Conservation (phyloP, 2,797 vertebrate species). For the Falco rusticolus region DNA sequence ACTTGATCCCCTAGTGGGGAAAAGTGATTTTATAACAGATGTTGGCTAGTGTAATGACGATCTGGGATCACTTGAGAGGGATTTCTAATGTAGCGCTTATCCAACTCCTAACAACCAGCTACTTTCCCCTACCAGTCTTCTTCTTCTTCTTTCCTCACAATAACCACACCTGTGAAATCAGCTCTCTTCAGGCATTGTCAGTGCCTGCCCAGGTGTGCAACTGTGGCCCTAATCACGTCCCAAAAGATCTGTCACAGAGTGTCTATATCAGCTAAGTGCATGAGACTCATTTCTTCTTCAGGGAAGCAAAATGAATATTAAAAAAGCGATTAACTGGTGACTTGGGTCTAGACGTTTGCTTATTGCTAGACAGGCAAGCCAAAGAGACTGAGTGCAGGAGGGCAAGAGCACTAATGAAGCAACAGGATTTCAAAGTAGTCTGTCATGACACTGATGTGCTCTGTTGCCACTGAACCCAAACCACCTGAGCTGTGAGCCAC, state of each 20-base stretch:
- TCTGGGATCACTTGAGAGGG: background rate
- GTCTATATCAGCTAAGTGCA: background rate
- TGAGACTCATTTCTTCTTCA: background rate
- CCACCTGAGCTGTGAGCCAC: background rate
- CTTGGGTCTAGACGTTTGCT: background rate
- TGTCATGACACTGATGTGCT: background rate
- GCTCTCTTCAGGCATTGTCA: background rate
- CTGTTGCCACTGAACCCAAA: background rate
- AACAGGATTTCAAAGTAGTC: background rate
- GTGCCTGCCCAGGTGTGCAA: too few relatives aligned
- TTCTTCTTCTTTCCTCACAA: background rate
- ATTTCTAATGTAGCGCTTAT: accelerated
- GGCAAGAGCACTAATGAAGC: background rate
- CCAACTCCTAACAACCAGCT: background rate
- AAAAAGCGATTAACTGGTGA: background rate
- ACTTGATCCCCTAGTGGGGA: background rate
- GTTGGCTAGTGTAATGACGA: background rate
- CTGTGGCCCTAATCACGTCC: background rate
- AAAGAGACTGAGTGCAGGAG: background rate
- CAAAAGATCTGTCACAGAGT: background rate
- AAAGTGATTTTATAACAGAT: background rate
- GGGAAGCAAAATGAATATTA: background rate
- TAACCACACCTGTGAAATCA: background rate
- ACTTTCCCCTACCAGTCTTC: background rate
- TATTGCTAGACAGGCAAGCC: background rate